A percentile compares a stretch with the other conserved stretches of the same genome.
These are phyloP conservation scores for Sclerodermus sp. DNA, from an alignment of 2,888 invertebrate genomes.

Conservation along the genomic window DNA sequence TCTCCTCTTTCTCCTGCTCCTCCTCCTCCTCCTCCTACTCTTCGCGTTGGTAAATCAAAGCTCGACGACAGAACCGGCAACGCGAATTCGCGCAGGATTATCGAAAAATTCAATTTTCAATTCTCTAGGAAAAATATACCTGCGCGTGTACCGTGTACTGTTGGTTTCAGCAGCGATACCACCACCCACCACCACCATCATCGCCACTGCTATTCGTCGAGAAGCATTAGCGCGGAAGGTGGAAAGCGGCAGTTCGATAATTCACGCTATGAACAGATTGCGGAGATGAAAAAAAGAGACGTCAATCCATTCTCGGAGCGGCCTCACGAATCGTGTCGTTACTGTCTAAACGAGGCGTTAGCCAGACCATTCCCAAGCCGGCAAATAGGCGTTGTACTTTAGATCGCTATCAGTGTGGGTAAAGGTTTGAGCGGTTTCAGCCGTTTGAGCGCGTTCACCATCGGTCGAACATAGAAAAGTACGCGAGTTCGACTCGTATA, in stretches of 20 bases:
- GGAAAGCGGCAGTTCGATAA: no score
- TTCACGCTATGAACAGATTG: neutral
- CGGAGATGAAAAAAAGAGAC: neutral
- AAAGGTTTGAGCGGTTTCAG: constrained; percentile 29
- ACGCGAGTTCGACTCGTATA: constrained; percentile 33
- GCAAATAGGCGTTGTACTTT: constrained; percentile 34
- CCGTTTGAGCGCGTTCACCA: constrained; percentile 12
- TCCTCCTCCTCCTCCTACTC: constrained; percentile 6
- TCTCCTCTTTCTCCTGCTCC: no score
- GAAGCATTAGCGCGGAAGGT: no score
- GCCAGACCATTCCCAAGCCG: constrained; percentile 21
- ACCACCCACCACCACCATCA: neutral
- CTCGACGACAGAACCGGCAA: no score
- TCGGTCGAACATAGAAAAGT: constrained; percentile 30
- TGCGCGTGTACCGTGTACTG: no score
- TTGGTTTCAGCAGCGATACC: no score
- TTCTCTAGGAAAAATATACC: no score
- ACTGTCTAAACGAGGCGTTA: constrained; percentile 17
- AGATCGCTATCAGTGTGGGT: constrained; percentile 36
- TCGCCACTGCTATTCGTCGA: no score
- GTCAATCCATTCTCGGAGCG: constrained; percentile 3
- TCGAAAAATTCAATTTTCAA: no score
- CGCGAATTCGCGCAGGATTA: no score
- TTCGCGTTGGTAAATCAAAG: no score
- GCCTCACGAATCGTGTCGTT: constrained; percentile 17